These are phyloP conservation scores for Eriocheir sinensis DNA, from an alignment of 1,140 invertebrate genomes.

Conservation along the genomic window DNA sequence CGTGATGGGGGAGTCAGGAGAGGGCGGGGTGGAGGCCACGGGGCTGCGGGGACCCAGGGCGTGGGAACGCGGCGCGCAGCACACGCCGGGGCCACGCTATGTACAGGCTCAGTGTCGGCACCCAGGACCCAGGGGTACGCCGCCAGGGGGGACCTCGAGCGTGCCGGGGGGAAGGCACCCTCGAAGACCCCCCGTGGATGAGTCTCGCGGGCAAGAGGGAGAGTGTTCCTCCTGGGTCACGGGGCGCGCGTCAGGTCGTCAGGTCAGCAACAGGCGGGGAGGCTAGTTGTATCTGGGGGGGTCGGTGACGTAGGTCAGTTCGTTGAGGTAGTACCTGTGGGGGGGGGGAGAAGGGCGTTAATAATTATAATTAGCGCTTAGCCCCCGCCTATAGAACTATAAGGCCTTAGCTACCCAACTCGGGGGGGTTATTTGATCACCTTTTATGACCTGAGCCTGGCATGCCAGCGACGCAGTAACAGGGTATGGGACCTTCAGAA, in stretches of 20 bases:
- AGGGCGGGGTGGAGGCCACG: neutral
- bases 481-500: no score
- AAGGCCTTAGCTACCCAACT: no score
- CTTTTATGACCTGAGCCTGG: no score
- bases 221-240: conserved; percentile 17
- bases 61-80: neutral
- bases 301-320: conserved; percentile 85
- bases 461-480: no score
- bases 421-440: no score
- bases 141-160: neutral
- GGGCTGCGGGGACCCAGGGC: conserved; percentile 18
- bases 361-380: no score
- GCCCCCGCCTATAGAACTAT: no score
- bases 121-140: conserved; percentile 31
- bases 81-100: conserved; percentile 29
- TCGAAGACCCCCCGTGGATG: neutral
- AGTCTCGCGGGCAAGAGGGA: neutral
- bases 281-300: conserved; percentile 81
- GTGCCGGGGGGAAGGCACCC: neutral
- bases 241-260: conserved; percentile 48
- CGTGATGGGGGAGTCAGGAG: neutral
- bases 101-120: conserved; percentile 49
- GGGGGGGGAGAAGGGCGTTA: neutral
- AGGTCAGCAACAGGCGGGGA: conserved; percentile 47
- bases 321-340: conserved; percentile 85